phyloP scores from a whole-genome alignment of 2,797 vertebrate genomes.

The Todus mexicanus region DNA sequence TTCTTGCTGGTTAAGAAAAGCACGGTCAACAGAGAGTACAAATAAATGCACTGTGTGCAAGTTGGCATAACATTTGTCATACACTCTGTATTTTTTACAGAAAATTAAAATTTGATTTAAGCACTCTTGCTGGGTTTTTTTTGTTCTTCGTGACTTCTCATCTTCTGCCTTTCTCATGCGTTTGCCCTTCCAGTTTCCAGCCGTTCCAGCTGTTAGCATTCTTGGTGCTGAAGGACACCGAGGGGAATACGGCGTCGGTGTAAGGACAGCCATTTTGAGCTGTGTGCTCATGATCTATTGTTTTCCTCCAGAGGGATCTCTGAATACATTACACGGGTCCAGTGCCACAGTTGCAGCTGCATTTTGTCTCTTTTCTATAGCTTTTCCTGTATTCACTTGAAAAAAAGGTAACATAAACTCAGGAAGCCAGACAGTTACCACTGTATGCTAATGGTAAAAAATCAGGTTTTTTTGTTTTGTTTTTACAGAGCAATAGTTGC shows the following conservation, averaged over 20 bases:
- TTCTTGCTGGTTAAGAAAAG: background rate
- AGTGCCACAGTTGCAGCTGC: background rate
- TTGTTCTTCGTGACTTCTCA: background rate
- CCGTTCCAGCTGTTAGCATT: background rate
- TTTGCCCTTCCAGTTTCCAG: background rate
- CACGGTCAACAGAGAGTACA: background rate
- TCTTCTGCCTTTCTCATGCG: background rate
- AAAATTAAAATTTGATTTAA: background rate
- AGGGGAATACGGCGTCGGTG: background rate
- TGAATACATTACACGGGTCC: background rate
- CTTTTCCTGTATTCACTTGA: background rate
- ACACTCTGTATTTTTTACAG: background rate
- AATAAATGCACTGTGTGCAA: background rate
- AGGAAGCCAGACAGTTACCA: background rate
- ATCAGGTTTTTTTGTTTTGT: background rate
- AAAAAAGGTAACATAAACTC: background rate
- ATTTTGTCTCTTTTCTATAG: background rate
- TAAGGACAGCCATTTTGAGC: conserved; percentile 54
- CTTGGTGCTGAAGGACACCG: background rate
- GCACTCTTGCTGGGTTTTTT: background rate
- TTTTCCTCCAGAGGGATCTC: background rate
- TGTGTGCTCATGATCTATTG: background rate
- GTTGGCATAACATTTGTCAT: background rate
- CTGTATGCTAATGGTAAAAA: background rate
- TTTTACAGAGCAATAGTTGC: background rate